These are phyloP conservation scores for Cheirogaleus medius DNA, from an alignment of 2,113 vertebrate species.

Conservation along the genomic window DNA sequence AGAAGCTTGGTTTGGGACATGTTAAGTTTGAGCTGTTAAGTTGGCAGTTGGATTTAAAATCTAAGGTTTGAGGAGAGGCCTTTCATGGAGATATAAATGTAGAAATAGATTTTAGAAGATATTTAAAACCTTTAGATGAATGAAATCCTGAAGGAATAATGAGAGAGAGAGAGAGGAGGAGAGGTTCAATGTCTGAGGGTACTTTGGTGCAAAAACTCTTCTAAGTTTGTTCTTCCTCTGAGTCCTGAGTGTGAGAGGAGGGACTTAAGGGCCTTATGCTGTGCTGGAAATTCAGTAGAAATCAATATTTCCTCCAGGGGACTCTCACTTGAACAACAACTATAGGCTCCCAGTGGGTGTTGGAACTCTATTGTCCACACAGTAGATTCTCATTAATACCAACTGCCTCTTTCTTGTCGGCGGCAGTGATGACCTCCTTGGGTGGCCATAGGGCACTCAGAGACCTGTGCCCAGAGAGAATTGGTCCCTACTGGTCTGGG, in stretches of 20 bases:
- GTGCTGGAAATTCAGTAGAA: not conserved
- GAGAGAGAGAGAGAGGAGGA: not conserved
- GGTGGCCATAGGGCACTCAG: not conserved
- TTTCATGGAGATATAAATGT: not conserved
- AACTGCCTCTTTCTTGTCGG: not conserved
- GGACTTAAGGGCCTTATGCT: not conserved
- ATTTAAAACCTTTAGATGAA: not conserved
- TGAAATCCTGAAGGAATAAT: not conserved
- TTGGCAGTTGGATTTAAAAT: conserved; percentile 7
- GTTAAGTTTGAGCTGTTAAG: not conserved
- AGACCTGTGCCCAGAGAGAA: not conserved
- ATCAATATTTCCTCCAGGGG: not conserved
- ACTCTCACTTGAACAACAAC: not conserved
- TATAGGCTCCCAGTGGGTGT: not conserved
- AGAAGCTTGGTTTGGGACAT: not conserved
- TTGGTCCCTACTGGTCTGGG: not conserved
- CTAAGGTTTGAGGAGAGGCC: not conserved
- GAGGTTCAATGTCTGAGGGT: not conserved
- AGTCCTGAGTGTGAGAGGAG: not conserved
- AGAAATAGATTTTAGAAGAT: not conserved
- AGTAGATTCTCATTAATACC: not conserved
- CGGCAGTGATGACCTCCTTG: not conserved
- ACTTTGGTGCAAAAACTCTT: not conserved
- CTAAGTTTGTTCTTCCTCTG: not conserved
- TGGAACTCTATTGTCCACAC: not conserved